Base-by-base conservation (phyloP, 1,140 invertebrate species). In the Halesus radiatus region DNA sequence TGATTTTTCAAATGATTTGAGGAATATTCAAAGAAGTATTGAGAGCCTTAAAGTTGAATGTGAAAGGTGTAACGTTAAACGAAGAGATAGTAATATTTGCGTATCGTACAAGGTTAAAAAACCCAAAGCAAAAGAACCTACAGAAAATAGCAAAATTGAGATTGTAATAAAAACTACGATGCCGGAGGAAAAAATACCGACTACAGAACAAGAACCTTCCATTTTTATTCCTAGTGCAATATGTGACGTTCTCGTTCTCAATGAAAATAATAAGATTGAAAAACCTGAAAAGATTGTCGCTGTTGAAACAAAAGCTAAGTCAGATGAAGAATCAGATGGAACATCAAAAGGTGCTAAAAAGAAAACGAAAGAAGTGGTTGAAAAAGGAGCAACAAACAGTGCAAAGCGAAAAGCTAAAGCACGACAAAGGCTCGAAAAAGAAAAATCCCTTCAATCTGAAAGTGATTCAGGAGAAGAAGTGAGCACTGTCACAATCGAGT, bases 391-490 rank as follows among this genome's bases (percentile, higher is more conserved):
- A 6, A 73, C 60, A 13, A 80, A 78, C 53, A 60, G 60, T 66
- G 64, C 73, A 13, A 88, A 88, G 50, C 85, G 87, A 81, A 88
- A 88, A 84, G 81, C 82, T 10, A 90, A 89, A 84, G 87, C 86
- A 13, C 87, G 89, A 84, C 88, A 88, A 5, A 85, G 89, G 68
- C 83, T 89, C 60, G 89, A 90, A 83, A 86, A 88, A 78, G 88
- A 90, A 85, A 88, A 88, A 78, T 90, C 89, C 1, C 88, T 89
- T 72, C 89, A 89, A n/a, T 89, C 89, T 10, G 88, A 89, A 70
- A 89, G 86, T 81, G 89, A 90, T 77, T 87, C 87, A 2, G 89
- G 89, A 75, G 86, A 84, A 6, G 88, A 89, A 32, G 86, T 89
- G 0, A 88, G 88, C 79, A 90, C 88, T 4, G 87, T 90, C 0